Base-by-base conservation (phyloP, 2,113 vertebrate species). In the Chionodraco myersi region DNA sequence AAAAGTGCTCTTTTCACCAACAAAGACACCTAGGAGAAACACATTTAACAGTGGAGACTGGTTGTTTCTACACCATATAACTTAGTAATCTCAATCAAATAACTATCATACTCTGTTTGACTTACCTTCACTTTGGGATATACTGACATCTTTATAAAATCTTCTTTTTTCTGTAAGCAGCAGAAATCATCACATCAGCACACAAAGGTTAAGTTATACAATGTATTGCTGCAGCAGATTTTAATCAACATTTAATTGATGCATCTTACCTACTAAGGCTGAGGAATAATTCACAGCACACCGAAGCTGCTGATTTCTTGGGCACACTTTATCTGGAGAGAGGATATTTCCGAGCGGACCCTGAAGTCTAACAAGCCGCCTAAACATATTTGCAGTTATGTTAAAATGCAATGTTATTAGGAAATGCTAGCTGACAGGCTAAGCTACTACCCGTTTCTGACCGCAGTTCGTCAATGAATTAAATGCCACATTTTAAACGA, bases 111-210 rank as follows among this genome's bases (percentile, higher is more conserved):
- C 14, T 57, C 36, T 10, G 18, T 26, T 3, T 53, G 13, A 56
- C 65, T 48, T 90, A 99, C 98, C 96, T 95, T 99, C 98, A 75
- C 96, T 95, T 80, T 98, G 97, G 0, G 97, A 96, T 94, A 99
- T 96, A 89, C 93, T 97, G 88, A 99, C 98, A 0, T 97, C 96
- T 91, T 97, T 92, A 92, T 99, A 99, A 89, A 99, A 99, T 64
- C 93, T 94, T 92, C 94, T 98, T 81, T 96, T 96, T 86, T 98
- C 98, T 99, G 87, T 36, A 69, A 77, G 78, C 75, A 78, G 65
- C 58, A 68, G 47, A 77, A 45, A 49, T 70, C 36, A 76, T 30
- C 1, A 58, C 8, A 60, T 44, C 14, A 57, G 48, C 30, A 53
- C 4, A 13, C 2, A 13, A 49, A 5, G 12, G 14, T 53, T 10